Evolutionary conservation across 2,797 vertebrate genomes (phyloP), one percentile per base, ranked within the genome.

Genomic region (Neomorphus geoffroyi): DNA sequence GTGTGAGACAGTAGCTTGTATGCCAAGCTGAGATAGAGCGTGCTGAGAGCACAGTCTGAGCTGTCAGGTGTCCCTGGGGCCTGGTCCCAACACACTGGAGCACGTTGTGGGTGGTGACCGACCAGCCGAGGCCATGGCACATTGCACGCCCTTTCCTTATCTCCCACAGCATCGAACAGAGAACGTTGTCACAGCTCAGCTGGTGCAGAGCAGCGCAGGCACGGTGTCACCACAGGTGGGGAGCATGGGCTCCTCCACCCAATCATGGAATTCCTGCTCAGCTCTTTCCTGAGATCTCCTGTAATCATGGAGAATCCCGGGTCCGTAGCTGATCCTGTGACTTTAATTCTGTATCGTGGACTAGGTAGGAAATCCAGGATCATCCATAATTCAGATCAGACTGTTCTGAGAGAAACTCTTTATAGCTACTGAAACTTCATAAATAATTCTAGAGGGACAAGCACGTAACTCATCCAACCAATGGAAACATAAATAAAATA

Each of bases 401-500:
- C 94, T 73, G 80, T 91, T 95, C 85, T 48, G 58, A 94, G 77
- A 92, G 85, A 90, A 92, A 90, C 86, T 73, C 94, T 94, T 97
- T 71, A 86, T 84, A 94, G 93, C 95, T 91, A 88, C 94, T 91
- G 95, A 93, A 96, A 92, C 94, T 95, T 94, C 95, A 96, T 96
- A 96, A 97, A 97, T 97, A 94, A 97, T 97, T 97, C 94, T 96
- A 73, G 80, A 93, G 82, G 94, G 94, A 96, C 93, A 95, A 95
- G 95, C 86, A 91, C 69, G 91, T 95, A 97, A 96, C 84, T 96
- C 96, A 96, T 90, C 88, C 91, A 95, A 83, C 93, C 95, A 91
- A 78, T 87, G 92, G 86, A 96, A 94, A 92, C 85, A 97, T 96
- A 92, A 96, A 97, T 96, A 96, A 96, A 96, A 93, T 85, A 96